Base-by-base conservation (phyloP, 2,113 vertebrate species). In the Suricata suricatta region DNA sequence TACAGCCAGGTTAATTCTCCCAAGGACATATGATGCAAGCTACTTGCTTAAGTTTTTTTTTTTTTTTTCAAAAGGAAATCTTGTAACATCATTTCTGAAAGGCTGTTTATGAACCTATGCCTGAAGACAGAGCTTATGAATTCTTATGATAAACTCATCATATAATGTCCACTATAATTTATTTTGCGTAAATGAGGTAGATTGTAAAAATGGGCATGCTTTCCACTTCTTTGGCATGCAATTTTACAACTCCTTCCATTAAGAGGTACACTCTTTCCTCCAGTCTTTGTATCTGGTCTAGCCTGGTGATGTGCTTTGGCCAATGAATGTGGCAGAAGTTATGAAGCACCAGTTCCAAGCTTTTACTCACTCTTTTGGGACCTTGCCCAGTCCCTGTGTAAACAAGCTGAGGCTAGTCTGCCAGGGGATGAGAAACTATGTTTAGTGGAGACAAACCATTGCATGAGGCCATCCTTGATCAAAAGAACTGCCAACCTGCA, bases 291-390 rank as follows among this genome's bases (percentile, higher is more conserved):
- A 35, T 72, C 80, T 31, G 64, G 44, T 38, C 66, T 77, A 44
- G 54, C 71, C 50, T 69, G 19, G 38, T 54, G 64, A 63, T 47
- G n/a, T 47, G 29, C 15, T 33, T 66, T 82, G 72, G 76, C 64
- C 74, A 81, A 25, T 12, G 38, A 69, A 47, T 38, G 64, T 52
- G 68, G 47, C 77, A 94, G 72, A 89, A 85, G 27, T 57, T 41
- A 27, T 9, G 31, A 82, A 63, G 27, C 64, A 4, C 17, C n/a
- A 33, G 54, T 71, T 74, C 69, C 12, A 10, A 31, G 85, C 13
- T 5, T 95, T 93, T 84, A 19, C 90, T 93, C 27, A 4, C 19
- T 94, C 60, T 88, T 86, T 63, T 91, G 71, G 74, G 82, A 77
- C 3, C 54, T 52, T 74, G 74, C 86, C 86, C 17, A 0, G 79